These are phyloP conservation scores for Erebia aethiops DNA, from an alignment of 2,888 invertebrate species.

Conservation along the genomic window DNA sequence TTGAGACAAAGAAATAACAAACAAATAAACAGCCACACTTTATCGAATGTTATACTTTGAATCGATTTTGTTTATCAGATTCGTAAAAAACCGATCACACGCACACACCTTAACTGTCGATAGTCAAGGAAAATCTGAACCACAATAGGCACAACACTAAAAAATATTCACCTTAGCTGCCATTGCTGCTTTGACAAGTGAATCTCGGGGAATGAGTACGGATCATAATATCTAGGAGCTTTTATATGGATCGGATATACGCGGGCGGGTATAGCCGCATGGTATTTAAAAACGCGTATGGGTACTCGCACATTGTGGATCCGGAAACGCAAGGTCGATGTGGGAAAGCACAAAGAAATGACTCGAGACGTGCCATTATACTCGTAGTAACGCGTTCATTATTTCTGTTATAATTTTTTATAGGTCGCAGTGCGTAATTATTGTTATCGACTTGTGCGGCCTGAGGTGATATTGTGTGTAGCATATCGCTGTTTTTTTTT, in stretches of 20 bases:
- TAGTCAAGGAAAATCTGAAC: constrained; percentile 2
- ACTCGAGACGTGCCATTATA: constrained; percentile 29
- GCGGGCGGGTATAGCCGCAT: constrained; percentile 72
- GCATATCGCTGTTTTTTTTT: too few species aligned
- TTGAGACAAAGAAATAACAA: not conserved
- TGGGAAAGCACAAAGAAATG: constrained; percentile 47
- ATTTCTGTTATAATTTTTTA: constrained; percentile 5
- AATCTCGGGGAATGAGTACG: constrained; percentile 70
- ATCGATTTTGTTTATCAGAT: not conserved
- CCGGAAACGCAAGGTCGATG: constrained; percentile 59
- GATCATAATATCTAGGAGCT: constrained; percentile 57
- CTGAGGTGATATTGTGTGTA: too few species aligned
- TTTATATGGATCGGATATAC: constrained; percentile 66
- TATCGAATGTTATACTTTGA: not conserved
- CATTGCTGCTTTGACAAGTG: constrained; percentile 69
- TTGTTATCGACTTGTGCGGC: too few species aligned
- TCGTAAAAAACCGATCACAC: not conserved
- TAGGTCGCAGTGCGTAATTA: not conserved
- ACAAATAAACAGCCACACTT: not conserved
- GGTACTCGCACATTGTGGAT: constrained; percentile 45
- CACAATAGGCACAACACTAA: constrained; percentile 12
- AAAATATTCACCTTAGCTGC: constrained; percentile 71
- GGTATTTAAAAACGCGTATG: constrained; percentile 65
- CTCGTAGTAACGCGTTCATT: constrained; percentile 18
- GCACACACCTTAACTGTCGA: not conserved